phyloP scores from a whole-genome alignment of 2,113 vertebrate genomes.

The Ellobius talpinus region DNA sequence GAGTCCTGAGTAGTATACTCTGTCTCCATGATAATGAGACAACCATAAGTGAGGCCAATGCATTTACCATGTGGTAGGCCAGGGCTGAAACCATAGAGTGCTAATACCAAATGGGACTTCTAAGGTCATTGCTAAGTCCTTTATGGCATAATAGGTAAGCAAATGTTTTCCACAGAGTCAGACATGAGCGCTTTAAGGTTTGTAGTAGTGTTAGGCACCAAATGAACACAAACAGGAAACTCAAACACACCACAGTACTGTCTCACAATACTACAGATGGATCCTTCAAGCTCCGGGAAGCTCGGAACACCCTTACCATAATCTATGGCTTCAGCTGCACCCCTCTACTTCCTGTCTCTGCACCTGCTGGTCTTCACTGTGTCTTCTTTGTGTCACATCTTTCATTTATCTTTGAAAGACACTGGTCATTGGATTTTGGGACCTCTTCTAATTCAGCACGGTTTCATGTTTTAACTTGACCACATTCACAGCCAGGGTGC shows the following conservation, averaged over 20 bases:
- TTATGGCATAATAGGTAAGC: fast-evolving
- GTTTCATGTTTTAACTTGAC: background rate
- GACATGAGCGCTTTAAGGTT: background rate
- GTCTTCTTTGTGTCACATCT: background rate
- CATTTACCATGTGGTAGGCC: fast-evolving
- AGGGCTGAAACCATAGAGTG: background rate
- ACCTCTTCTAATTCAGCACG: background rate
- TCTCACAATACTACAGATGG: background rate
- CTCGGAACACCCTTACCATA: fast-evolving
- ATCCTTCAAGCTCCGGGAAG: no score
- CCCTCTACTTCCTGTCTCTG: background rate
- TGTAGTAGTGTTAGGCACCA: fast-evolving
- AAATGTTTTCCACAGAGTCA: background rate
- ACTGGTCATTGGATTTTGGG: background rate
- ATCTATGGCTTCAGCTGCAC: fast-evolving
- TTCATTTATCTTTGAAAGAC: background rate
- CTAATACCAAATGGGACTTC: background rate
- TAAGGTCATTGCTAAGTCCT: background rate
- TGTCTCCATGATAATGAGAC: background rate
- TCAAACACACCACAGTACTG: background rate
- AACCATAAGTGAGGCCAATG: background rate
- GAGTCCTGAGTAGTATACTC: fast-evolving
- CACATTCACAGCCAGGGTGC: fast-evolving
- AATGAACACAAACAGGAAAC: background rate
- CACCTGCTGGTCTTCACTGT: background rate